A percentile compares a stretch with the other conserved stretches of the same genome.
phyloP scores from a whole-genome alignment of 2,888 invertebrate species.

The Hyalella azteca region DNA sequence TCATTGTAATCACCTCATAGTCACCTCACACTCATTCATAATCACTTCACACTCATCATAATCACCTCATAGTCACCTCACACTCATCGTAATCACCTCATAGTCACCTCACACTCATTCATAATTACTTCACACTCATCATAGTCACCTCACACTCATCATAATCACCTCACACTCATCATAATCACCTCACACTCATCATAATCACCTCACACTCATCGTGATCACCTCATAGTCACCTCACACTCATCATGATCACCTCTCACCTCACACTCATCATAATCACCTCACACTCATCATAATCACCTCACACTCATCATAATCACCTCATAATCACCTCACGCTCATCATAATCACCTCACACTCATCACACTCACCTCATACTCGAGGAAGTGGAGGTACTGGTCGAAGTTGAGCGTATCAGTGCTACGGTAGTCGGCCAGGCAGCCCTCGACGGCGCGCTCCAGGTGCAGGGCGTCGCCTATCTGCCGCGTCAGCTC shows the following conservation, averaged over 20 bases:
- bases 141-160: neutral
- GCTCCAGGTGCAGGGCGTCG: slow-evolving; percentile 78
- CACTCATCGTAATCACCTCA: too few species aligned
- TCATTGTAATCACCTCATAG: too few species aligned
- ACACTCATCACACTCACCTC: slow-evolving; percentile 67
- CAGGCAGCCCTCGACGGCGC: slow-evolving; percentile 70
- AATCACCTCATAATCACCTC: neutral
- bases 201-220: neutral
- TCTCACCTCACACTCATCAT: neutral
- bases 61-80: too few species aligned
- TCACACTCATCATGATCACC: neutral
- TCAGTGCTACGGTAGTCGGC: slow-evolving; percentile 73
- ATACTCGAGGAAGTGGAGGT: slow-evolving; percentile 75
- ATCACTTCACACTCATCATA: too few species aligned
- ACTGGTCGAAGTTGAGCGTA: slow-evolving; percentile 76
- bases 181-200: neutral
- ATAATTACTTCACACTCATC: neutral
- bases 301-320: neutral
- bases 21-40: too few species aligned
- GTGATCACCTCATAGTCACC: neutral
- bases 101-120: neutral
- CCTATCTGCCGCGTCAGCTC: slow-evolving; percentile 80
- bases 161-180: neutral
- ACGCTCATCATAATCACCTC: neutral
- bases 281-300: neutral